A percentile compares a stretch with the other conserved stretches of the same genome.
These are phyloP conservation scores for Dendropsophus ebraccatus DNA, from an alignment of 2,113 vertebrate genomes.

Conservation along the genomic window DNA sequence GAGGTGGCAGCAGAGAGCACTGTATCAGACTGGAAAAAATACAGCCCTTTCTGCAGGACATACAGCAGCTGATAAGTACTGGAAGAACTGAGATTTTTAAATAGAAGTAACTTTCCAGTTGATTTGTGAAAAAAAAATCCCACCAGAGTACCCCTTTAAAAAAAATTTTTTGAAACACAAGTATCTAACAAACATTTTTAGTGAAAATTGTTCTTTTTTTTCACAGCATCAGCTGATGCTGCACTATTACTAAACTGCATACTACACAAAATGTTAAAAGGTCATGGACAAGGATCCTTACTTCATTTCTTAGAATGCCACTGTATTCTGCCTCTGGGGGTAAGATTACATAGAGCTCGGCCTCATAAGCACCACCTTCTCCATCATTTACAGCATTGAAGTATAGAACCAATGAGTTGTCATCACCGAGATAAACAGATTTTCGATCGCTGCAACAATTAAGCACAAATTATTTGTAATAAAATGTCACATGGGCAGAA, in stretches of 20 bases:
- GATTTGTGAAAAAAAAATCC: no score
- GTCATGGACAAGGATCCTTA: constrained; percentile 61
- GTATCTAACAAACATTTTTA: no score
- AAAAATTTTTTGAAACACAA: no score
- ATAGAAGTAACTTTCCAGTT: no score
- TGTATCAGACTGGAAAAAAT: no score
- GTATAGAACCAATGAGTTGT: constrained; percentile 83
- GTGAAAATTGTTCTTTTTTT: no score
- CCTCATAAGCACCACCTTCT: constrained; percentile 89
- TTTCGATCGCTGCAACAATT: constrained; percentile 76
- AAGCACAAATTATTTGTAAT: not conserved
- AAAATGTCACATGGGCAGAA: not conserved
- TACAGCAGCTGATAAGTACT: no score
- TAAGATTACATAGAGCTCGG: constrained; percentile 84
- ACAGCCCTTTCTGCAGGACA: no score
- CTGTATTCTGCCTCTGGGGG: constrained; percentile 87
- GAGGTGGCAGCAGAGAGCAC: no score
- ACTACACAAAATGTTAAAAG: not conserved
- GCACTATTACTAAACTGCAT: not conserved
- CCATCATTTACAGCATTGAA: constrained; percentile 87
- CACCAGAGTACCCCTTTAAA: no score
- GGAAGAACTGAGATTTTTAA: no score
- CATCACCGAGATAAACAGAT: constrained; percentile 84
- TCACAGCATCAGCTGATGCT: not conserved
- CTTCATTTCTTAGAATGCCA: constrained; percentile 85